Conservation (phyloP, 2,888 invertebrate species). For the Mythimna impura region DNA sequence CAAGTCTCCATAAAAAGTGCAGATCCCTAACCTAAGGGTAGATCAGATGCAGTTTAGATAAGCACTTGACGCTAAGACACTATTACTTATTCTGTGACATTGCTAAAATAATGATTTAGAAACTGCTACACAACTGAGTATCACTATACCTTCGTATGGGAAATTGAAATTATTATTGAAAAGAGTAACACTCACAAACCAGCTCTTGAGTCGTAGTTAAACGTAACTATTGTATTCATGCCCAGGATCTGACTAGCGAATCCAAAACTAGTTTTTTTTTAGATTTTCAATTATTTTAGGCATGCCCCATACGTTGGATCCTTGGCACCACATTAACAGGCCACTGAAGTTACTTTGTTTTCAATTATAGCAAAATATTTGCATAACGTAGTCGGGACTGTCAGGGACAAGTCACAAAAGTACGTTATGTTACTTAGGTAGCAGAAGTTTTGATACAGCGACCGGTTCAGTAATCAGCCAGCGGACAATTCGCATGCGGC, state of each 20-base stretch:
- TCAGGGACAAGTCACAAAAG: slow-evolving; percentile 15
- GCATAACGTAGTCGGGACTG: not conserved
- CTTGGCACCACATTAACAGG: not conserved
- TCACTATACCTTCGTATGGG: not conserved
- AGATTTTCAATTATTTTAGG: too few relatives aligned
- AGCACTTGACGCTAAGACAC: too few relatives aligned
- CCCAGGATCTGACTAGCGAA: too few relatives aligned
- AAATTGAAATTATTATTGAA: not conserved
- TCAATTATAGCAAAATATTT: not conserved
- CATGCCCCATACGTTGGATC: too few relatives aligned
- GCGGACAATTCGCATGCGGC: slow-evolving; percentile 68
- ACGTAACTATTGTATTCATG: too few relatives aligned
- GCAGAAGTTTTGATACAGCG: slow-evolving; percentile 57
- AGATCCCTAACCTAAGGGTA: not conserved
- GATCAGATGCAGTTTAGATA: not conserved
- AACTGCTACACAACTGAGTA: not conserved
- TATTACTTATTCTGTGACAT: too few relatives aligned
- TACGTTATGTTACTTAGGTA: slow-evolving; percentile 36
- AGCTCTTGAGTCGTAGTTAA: too few relatives aligned
- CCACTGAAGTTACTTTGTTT: not conserved
- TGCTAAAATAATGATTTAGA: not conserved
- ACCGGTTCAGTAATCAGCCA: slow-evolving; percentile 63
- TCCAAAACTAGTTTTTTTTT: too few relatives aligned
- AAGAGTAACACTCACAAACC: not conserved
- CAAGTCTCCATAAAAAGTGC: not conserved